Evolutionary conservation across 2,797 vertebrate genomes (phyloP), one percentile per base, ranked within the genome.

Genomic region (Coranthus polyacanthus): DNA sequence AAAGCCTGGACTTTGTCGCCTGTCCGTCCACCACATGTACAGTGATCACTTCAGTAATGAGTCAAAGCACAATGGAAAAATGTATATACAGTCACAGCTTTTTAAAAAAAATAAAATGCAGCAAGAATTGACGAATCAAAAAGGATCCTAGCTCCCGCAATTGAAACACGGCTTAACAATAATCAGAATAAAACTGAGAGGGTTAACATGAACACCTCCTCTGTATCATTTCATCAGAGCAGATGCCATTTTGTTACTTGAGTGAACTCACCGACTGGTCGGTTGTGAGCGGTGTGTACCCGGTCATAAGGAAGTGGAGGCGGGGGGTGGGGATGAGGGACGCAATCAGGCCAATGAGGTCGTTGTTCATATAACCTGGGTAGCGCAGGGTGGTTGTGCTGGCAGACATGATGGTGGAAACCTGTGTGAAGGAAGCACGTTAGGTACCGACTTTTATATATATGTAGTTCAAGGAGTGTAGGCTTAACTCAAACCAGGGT

Each of bases 331-430:
- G 97, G 85, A 98, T 98, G 58, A 99, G 96, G 0, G 97, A 99
- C 0, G 97, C 96, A 0, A 98, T 98, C 79, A 98, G 93, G 50
- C 96, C 96, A 0, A 98, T 98, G 17, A 98, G 95, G 82, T 98
- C 97, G 0, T 98, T 98, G 93, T 98, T 98, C 97, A 98, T 98
- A 86, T 98, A 98, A 15, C 97, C 96, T 0, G 97, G 97, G 52
- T 98, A 98, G 60, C 96, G 94, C 76, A 98, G 94, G 0, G 97
- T 98, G 68, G 97, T 98, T 37, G 97, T 99, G 89, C 97, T 99
- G 65, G 97, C 96, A 22, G 96, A 98, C 97, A 99, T 98, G 86
- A 98, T 99, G 75, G 97, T 99, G 74, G 97, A 99, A 39, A 99
- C 97, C 97, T 99, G 88, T 1, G 69, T 20, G 24, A n/a, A 29